Conservation (phyloP, 2,888 invertebrate species). For the Aelia acuminata region DNA sequence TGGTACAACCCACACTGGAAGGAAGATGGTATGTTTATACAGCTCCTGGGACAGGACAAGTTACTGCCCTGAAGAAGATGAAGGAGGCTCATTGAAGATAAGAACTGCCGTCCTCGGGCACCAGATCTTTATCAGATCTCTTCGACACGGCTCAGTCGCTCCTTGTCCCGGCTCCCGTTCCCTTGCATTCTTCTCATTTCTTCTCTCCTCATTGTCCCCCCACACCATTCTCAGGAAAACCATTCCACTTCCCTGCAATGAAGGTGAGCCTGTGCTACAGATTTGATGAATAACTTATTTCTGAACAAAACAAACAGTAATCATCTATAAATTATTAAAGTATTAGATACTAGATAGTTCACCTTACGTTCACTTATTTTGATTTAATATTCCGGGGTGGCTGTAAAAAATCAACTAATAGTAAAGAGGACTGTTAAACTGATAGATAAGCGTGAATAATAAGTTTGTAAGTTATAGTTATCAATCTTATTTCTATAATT, state of each 20-base stretch:
- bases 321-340: too few species aligned
- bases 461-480: too few species aligned
- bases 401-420: too few species aligned
- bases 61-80: slow-evolving; percentile 1
- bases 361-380: too few species aligned
- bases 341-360: too few species aligned
- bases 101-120: background rate
- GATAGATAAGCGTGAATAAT: too few species aligned
- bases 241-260: background rate
- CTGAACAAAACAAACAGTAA: too few species aligned
- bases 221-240: background rate
- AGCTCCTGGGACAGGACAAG: background rate
- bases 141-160: background rate
- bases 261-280: background rate
- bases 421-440: too few species aligned
- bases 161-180: background rate
- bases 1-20: background rate
- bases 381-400: too few species aligned
- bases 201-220: background rate
- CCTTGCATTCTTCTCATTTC: slow-evolving; percentile 11
- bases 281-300: too few species aligned
- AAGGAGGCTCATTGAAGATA: background rate
- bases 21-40: background rate
- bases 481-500: too few species aligned
- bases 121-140: background rate